Evolutionary conservation across 1,140 invertebrate species (phyloP), one percentile per base, ranked within the genome.

Genomic region (Diorhabda elongata): DNA sequence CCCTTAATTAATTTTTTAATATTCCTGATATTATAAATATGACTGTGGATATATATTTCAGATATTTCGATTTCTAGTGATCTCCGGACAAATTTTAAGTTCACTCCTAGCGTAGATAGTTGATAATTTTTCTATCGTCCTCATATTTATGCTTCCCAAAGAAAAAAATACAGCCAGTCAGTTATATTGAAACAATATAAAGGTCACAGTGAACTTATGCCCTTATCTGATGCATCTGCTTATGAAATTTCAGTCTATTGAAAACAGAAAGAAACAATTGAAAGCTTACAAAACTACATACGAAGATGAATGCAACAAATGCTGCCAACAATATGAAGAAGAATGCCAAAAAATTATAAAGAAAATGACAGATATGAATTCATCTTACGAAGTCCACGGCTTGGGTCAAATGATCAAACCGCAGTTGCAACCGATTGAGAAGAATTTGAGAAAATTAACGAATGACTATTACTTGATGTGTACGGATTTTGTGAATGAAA

Each of bases 391-490:
- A 26, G 8, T 64, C 56, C 63, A 47, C 4, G 63, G 63, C 4
- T 42, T 47, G 2, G 9, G 41, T 26, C 63, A 64, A 7, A 52
- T 41, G 2, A 41, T 64, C 2, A 26, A 64, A 41, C 44, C 44
- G 4, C 44, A 11, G 8, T 42, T 64, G 43, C 41, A 42, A 42
- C 8, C 43, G 2, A 5, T 47, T 8, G 42, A n/a, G 7, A 57
- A 61, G 58, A 70, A 8, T 63, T 64, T 43, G 47, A 69, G 9
- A 3, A 11, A 61, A 8, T 7, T 64, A 43, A 41, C 43, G 5
- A 42, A 45, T 4, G 59, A 71, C 9, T 71, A 73, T 69, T 43
- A 47, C 4, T 43, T 47, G 45, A 69, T 62, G 3, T 62, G 63
- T 52, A 26, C 45, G 7, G n/a, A 59, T 4, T 63, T 71, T 67